A percentile compares a stretch with the other conserved stretches of the same genome.
Evolutionary conservation across 1,140 invertebrate genomes (phyloP).

Genomic region (Zaprionus lachaisei): DNA sequence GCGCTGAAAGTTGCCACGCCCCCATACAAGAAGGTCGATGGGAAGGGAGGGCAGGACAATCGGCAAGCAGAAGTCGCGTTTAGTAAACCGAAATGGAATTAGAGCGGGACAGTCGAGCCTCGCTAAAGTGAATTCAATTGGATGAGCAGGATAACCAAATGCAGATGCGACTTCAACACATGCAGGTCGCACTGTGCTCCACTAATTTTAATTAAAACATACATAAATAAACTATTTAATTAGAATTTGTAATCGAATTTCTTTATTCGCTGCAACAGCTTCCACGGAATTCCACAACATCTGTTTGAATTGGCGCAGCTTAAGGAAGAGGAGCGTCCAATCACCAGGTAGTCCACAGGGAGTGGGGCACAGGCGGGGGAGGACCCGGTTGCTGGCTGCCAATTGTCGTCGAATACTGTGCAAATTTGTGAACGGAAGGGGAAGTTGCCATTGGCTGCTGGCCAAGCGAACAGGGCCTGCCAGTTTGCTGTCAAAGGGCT

Average conservation of each 20-base stretch:
- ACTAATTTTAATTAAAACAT: neutral
- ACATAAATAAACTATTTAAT: slow-evolving; percentile 3
- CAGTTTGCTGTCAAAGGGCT: neutral
- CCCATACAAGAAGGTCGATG: neutral
- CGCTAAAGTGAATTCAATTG: too few species aligned
- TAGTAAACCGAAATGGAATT: neutral
- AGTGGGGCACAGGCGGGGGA: too few species aligned
- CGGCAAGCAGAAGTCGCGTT: neutral
- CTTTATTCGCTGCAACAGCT: neutral
- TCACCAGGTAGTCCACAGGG: too few species aligned
- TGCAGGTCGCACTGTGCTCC: neutral
- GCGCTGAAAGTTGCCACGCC: slow-evolving; percentile 34
- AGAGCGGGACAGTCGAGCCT: neutral
- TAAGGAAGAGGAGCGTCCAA: neutral
- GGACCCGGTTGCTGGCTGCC: slow-evolving; percentile 20
- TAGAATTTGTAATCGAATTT: neutral
- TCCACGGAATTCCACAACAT: neutral
- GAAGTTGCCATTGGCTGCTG: slow-evolving; percentile 45
- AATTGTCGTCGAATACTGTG: slow-evolving; percentile 52
- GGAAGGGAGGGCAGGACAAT: neutral
- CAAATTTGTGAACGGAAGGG: slow-evolving; percentile 52
- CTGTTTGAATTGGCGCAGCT: neutral
- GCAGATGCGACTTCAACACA: neutral
- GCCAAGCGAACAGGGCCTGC: slow-evolving; percentile 26
- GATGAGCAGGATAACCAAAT: too few species aligned